Base-by-base conservation (phyloP, 2,113 vertebrate species). In the Cyprinus carpio region DNA sequence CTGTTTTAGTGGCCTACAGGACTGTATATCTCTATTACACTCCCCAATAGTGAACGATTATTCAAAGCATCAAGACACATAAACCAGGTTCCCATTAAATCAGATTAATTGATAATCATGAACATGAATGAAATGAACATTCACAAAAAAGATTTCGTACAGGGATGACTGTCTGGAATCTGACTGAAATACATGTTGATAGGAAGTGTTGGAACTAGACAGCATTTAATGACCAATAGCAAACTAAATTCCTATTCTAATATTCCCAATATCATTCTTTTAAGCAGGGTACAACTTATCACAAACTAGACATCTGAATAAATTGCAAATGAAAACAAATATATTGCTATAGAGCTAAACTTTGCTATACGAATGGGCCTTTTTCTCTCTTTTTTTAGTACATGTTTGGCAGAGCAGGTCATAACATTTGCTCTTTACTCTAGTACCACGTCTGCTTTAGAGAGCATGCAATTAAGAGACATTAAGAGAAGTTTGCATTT, bases 391-490 rank as follows among this genome's bases (percentile, higher is more conserved):
- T 72, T 72, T 72, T 78, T 75, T 83, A 80, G 79, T 69, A 83
- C 83, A 40, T 40, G 74, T 89, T 87, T 83, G 80, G 89, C 85
- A 91, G 83, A 88, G 71, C 78, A 86, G 82, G 40, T 69, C 23
- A 84, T 71, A 83, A 88, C 78, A 82, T 74, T 40, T 54, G 80
- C 64, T 65, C 82, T 56, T 81, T 77, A 82, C 64, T 82, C 16
- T 74, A 64, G 75, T 76, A 85, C 74, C 82, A 81, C 76, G 56
- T 87, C 84, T 78, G 81, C 67, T 88, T 86, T 71, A 97, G 92
- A 93, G 90, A 93, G 93, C 95, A 96, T 92, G 94, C 96, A 96
- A 97, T 91, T 92, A 91, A 92, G 92, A 94, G 89, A 95, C 88
- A 93, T 81, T 49, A 20, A 64, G 60, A 65, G 60, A 81, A 81